Conservation (phyloP, 2,888 invertebrate species). For the Sinopyrophorus schimmeli region DNA sequence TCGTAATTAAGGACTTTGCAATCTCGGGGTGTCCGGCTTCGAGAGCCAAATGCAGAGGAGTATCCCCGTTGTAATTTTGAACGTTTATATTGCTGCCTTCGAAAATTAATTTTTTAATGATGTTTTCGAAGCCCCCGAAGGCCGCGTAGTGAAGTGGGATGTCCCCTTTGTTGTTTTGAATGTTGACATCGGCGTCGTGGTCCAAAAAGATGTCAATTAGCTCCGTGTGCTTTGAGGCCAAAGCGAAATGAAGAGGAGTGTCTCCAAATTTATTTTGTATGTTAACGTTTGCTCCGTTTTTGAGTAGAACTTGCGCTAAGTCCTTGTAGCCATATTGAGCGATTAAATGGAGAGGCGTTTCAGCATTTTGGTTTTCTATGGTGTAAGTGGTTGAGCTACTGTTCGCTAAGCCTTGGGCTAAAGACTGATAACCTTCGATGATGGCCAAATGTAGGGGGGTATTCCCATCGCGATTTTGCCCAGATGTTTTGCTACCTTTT, state of each 20-base stretch:
- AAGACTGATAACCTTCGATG: too few species aligned
- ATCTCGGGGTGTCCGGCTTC: not conserved
- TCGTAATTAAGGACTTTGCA: not conserved
- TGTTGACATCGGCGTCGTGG: not conserved
- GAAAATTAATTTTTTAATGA: too few species aligned
- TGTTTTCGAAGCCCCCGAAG: too few species aligned
- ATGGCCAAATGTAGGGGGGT: too few species aligned
- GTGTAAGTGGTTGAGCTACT: too few species aligned
- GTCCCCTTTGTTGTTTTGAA: not conserved
- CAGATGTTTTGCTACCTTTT: not conserved
- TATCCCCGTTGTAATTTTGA: not conserved
- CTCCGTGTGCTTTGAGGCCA: not conserved
- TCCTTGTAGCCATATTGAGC: not conserved
- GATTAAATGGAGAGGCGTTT: not conserved
- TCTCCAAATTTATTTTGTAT: not conserved
- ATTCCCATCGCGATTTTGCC: not conserved
- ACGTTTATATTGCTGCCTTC: not conserved
- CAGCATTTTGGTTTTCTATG: too few species aligned
- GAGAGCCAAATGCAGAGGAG: not conserved
- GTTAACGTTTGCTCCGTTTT: not conserved
- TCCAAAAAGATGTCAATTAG: not conserved
- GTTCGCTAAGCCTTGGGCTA: too few species aligned
- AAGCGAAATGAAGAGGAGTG: not conserved
- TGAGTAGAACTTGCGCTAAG: not conserved
- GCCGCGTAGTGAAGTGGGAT: not conserved